Evolutionary conservation across 2,888 invertebrate species (phyloP), one percentile per base, ranked within the genome.

Genomic region (Watsonalla cultraria): DNA sequence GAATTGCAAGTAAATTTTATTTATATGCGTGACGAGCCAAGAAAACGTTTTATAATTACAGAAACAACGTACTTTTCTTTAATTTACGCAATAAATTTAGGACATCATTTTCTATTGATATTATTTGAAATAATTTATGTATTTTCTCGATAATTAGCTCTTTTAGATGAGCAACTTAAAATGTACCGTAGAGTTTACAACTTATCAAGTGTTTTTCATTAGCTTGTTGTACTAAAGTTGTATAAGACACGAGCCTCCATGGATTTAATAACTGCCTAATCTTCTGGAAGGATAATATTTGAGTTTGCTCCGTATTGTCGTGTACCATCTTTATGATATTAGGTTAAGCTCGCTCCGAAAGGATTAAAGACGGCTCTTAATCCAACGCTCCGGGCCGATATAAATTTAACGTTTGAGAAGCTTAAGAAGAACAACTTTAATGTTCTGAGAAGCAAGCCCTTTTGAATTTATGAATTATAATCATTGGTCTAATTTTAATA

Each of bases 241-340:
- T 49, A 37, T 49, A 34, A 49, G 49, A 59, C 51, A 66, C 60
- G 55, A 62, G 62, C 65, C 70, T 69, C 76, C 74, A 68, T 80
- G 75, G 76, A 73, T 86, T 87, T 89, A 86, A 86, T 85, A 88
- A 76, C 87, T 82, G 73, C 70, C 78, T 85, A 88, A 89, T 89
- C 86, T 82, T 73, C 77, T 74, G 75, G 64, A 78, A 82, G 82
- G 83, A 87, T 90, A 87, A 88, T 86, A 88, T 88, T 89, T 84
- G 86, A 86, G 78, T 88, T 85, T 71, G 82, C 83, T 84, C 84
- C 75, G 82, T 86, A 88, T 84, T 86, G 81, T 78, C 79, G 82
- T 84, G 83, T 83, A 85, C 81, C 86, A 79, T 85, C 87, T 90
- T 90, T 89, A 90, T 86, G 85, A 87, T 90, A 86, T 87, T 84